Base-by-base conservation (phyloP, 2,113 vertebrate genomes). In the Rhombomys opimus region DNA sequence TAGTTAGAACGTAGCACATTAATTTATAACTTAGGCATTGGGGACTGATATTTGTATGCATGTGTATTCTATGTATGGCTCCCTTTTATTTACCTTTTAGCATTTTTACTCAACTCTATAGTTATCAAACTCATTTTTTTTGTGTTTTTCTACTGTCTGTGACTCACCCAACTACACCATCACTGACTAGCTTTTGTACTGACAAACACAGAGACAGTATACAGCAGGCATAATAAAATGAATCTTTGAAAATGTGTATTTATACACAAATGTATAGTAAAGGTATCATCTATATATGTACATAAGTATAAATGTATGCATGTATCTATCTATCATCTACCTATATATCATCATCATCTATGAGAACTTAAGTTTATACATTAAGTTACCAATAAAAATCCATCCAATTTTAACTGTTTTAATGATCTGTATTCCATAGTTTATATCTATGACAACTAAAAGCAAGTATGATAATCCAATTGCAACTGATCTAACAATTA, bases 371-470 rank as follows among this genome's bases (percentile, higher is more conserved):
- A 27, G 25, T 59, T 89, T 94, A 63, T 54, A 54, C 87, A 32
- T 63, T 76, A 54, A 6, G 23, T 87, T 27, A n/a, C 11, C 61
- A 57, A 52, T 2, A 84, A 22, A 94, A 92, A 87, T 2, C n/a
- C 63, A 85, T 2, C 8, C 50, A 76, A 4, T 35, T 59, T 27
- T 50, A n/a, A 86, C 81, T 78, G 89, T 93, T 65, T 25, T 84
- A 32, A 78, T 41, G 50, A 5, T 65, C 35, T 75, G 8, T 75
- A 87, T 93, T 93, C 2, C 23, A 50, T 30, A 95, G 61, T 5
- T 87, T 2, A 87, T 72, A 41, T 14, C 35, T 88, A 11, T 91
- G 73, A 18, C 87, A 91, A 76, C 61, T 78, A 41, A 95, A 95
- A 89, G 27, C 41, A 76, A 89, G 5, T 35, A 30, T 68, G 12